Base-by-base conservation (phyloP, 2,797 vertebrate species). In the Onychomys arenicola region DNA sequence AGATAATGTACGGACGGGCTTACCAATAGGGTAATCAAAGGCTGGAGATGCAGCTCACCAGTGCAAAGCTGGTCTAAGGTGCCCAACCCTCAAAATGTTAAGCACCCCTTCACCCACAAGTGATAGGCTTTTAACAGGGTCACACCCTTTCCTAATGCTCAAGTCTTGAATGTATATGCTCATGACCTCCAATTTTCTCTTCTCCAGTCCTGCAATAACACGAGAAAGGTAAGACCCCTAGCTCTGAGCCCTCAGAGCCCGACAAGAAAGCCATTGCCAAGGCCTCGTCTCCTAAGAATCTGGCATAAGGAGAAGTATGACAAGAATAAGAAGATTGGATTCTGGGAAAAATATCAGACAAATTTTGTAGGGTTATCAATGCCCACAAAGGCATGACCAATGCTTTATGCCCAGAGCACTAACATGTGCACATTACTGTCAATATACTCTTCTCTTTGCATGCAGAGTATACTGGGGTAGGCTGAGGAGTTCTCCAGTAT, bases 91-190 rank as follows among this genome's bases (percentile, higher is more conserved):
- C 21, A 57, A 55, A 55, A 55, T 12, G 12, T 55, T 55, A 55
- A 55, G 52, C 52, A 55, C 52, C 52, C 52, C 52, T 52, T 16
- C 14, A 55, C 34, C 32, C 32, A 78, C 9, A 80, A 83, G n/a
- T 71, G 59, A 29, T 40, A 88, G 43, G 14, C 55, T 82, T 80
- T 82, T 69, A 88, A 90, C 71, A 84, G 67, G 69, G 43, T 16
- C 19, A 71, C 13, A 59, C 61, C 71, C 93, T 88, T 96, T 82
- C 59, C 73, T 93, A 61, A 93, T 11, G 94, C 11, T 73, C 87
- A 82, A 34, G 40, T 78, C 67, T 95, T 34, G 69, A n/a, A 90
- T 37, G 23, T 32, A 69, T 57, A 11, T 57, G 32, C 46, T 67
- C 49, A 2, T 29, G 75, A 93, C 16, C 46, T 34, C 46, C 9